Conservation (phyloP, 2,888 invertebrate species). For the Aphodius sticticus region DNA sequence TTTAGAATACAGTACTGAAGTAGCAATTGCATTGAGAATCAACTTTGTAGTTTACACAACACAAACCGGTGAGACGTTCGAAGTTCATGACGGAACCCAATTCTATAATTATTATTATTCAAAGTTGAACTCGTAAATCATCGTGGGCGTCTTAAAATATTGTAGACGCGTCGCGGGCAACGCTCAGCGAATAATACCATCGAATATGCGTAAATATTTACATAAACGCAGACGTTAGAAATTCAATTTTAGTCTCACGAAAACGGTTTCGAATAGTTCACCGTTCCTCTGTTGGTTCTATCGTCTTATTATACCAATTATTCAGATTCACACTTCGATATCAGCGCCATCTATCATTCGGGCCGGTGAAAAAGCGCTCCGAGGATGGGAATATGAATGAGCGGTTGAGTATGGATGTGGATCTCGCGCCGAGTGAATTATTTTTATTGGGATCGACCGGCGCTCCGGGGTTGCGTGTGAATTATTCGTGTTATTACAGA, state of each 20-base stretch:
- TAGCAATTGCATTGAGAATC: background rate
- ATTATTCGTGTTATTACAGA: constrained; percentile 4
- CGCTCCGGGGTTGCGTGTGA: constrained; percentile 4
- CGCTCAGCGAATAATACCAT: background rate
- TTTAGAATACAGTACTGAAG: background rate
- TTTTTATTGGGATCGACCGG: background rate
- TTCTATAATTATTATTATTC: constrained; percentile 4
- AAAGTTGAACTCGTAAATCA: background rate
- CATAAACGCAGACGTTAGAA: background rate
- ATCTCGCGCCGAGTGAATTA: background rate
- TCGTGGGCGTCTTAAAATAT: background rate
- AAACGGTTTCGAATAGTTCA: background rate
- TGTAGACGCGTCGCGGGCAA: background rate
- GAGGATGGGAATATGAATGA: background rate
- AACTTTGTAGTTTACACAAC: background rate
- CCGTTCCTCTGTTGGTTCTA: background rate
- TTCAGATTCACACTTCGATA: constrained; percentile 4
- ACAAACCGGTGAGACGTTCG: background rate
- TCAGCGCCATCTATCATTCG: background rate
- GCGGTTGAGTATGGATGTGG: background rate
- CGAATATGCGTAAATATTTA: constrained; percentile 4
- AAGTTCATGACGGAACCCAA: background rate
- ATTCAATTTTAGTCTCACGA: background rate
- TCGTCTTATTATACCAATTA: background rate
- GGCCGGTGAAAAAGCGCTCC: background rate